These are phyloP conservation scores for Pecten maximus DNA, from an alignment of 2,888 invertebrate genomes.

Conservation along the genomic window DNA sequence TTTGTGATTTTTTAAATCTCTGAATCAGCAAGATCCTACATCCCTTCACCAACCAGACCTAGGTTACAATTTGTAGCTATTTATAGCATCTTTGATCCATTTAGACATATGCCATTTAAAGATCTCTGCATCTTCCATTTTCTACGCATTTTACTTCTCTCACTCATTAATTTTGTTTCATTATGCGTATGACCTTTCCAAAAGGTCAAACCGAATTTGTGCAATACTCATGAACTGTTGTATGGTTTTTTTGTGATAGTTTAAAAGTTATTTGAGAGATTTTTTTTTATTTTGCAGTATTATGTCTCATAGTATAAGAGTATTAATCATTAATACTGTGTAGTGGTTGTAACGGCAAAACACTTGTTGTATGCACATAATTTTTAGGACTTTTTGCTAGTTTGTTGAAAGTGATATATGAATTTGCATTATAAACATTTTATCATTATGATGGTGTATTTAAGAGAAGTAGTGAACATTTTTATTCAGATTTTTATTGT, in stretches of 20 bases:
- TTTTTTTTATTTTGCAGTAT: conserved; percentile 24
- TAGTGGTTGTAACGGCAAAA: neutral
- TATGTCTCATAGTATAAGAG: neutral
- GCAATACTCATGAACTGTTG: conserved; percentile 13
- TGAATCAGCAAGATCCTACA: too few relatives aligned
- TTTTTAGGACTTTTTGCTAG: neutral
- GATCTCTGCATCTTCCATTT: neutral
- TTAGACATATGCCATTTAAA: neutral
- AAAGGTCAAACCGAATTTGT: conserved; percentile 4
- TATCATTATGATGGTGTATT: too few relatives aligned
- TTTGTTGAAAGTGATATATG: too few relatives aligned
- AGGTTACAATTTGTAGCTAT: neutral
- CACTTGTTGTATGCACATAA: too few relatives aligned
- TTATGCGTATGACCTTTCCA: neutral
- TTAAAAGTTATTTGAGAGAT: neutral
- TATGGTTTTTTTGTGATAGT: neutral
- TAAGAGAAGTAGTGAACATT: neutral
- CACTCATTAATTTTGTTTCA: neutral
- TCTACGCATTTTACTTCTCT: neutral
- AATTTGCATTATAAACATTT: too few relatives aligned
- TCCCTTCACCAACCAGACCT: too few relatives aligned
- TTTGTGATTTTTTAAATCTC: too few relatives aligned
- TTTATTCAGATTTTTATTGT: neutral
- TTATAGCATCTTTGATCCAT: neutral
- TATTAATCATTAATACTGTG: neutral